These are phyloP conservation scores for Toxotes lorentzi DNA, from an alignment of 2,797 vertebrate genomes.

Conservation along the genomic window DNA sequence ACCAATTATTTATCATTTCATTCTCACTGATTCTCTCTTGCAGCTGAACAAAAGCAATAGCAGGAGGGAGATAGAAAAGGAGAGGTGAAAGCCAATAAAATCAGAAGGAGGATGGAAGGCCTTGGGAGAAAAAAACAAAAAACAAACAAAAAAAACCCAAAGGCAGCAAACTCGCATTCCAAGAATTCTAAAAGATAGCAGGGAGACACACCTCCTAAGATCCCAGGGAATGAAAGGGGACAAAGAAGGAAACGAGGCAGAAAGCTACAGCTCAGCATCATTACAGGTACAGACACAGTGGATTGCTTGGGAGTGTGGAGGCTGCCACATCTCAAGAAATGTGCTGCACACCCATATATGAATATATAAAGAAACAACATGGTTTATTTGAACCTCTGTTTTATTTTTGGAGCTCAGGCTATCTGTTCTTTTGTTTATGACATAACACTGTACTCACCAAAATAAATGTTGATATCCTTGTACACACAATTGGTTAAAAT, in stretches of 20 bases:
- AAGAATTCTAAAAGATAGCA: neutral
- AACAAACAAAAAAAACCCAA: neutral
- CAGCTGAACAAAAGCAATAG: neutral
- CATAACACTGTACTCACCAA: no score
- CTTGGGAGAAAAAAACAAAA: neutral
- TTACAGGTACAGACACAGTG: neutral
- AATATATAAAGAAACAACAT: neutral
- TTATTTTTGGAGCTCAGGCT: no score
- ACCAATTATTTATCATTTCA: conserved; percentile 28
- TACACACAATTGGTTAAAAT: no score
- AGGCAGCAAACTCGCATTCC: neutral
- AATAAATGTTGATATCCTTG: no score
- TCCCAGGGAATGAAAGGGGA: neutral
- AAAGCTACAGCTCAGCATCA: neutral
- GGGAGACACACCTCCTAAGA: neutral
- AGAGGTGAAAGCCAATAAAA: conserved; percentile 11
- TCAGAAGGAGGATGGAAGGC: neutral
- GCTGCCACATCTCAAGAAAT: neutral
- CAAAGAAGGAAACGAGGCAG: neutral
- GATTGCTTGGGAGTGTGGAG: neutral
- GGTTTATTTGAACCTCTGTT: neutral
- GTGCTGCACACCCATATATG: neutral
- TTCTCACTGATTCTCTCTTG: conserved; percentile 2
- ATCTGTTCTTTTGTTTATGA: no score
- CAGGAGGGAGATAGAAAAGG: neutral